phyloP scores from a whole-genome alignment of 2,888 invertebrate genomes.

The Cordilura impudica region DNA sequence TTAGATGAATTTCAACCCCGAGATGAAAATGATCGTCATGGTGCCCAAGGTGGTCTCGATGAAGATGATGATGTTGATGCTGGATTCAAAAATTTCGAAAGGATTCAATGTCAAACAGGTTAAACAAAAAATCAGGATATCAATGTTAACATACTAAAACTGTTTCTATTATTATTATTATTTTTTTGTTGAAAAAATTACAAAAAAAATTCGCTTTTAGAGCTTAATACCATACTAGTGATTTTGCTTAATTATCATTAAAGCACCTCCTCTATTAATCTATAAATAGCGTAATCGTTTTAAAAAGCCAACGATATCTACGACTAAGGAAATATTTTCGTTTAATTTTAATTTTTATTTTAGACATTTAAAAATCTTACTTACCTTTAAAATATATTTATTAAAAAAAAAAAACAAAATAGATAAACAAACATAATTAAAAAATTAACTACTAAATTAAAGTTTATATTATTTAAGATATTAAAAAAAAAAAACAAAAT shows the following conservation, averaged over 20 bases:
- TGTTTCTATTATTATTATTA: background rate
- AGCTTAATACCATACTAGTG: conserved; percentile 29
- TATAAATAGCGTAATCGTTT: background rate
- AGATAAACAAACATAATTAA: conserved; percentile 18
- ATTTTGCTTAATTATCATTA: conserved; percentile 16
- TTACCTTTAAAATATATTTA: conserved; percentile 13
- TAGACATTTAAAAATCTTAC: conserved; percentile 47
- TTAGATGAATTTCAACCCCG: conserved; percentile 86
- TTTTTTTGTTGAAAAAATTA: background rate
- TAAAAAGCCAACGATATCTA: conserved; percentile 12
- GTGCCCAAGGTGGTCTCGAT: conserved; percentile 53
- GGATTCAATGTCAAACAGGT: conserved; percentile 73
- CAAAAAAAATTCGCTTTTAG: conserved; percentile 32
- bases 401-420: conserved; percentile 28
- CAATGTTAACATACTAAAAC: background rate
- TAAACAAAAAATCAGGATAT: conserved; percentile 57
- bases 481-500: conserved; percentile 15
- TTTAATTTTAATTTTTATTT: conserved; percentile 58
- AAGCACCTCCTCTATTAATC: background rate
- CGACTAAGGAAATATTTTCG: background rate
- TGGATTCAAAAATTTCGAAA: conserved; percentile 68
- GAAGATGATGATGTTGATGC: conserved; percentile 71
- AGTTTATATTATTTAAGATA: conserved; percentile 25
- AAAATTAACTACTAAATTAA: background rate
- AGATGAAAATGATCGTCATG: conserved; percentile 76